Evolutionary conservation across 2,797 vertebrate genomes (phyloP).

Genomic region (Enteromius trimaculatus): DNA sequence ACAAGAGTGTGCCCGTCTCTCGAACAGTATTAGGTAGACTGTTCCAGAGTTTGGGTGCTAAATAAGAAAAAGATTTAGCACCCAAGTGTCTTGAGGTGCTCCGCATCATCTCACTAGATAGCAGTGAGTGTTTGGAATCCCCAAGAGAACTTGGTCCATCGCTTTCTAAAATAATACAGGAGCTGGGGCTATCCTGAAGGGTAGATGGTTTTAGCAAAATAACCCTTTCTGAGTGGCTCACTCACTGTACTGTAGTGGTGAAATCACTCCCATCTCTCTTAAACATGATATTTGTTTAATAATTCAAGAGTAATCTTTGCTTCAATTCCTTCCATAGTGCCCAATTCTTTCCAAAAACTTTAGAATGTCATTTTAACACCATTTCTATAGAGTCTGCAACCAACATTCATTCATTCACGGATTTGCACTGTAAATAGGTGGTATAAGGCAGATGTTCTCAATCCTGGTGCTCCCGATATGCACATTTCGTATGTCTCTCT

Average conservation of each 20-base stretch:
- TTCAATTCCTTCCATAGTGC: slow-evolving; percentile 6
- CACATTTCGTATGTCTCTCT: no score
- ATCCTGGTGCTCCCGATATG: no score
- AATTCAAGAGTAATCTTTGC: not conserved
- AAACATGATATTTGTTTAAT: not conserved
- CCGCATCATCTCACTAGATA: not conserved
- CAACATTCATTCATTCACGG: no score
- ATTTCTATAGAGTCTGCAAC: not conserved
- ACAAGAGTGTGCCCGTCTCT: no score
- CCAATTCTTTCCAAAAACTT: slow-evolving; percentile 15
- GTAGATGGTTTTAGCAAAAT: not conserved
- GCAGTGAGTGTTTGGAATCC: not conserved
- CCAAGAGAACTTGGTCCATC: not conserved
- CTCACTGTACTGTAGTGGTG: not conserved
- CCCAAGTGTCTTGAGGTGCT: not conserved
- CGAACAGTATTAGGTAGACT: no score
- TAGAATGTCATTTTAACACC: not conserved
- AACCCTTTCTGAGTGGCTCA: not conserved
- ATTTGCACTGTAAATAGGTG: no score
- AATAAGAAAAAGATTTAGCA: no score
- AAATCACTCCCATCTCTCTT: not conserved
- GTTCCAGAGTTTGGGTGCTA: no score
- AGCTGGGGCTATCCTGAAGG: not conserved
- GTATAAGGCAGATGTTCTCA: no score
- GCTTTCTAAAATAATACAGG: not conserved